Evolutionary conservation across 2,888 invertebrate species (phyloP), one percentile per base, ranked within the genome.

Genomic region (Diadromus collaris): DNA sequence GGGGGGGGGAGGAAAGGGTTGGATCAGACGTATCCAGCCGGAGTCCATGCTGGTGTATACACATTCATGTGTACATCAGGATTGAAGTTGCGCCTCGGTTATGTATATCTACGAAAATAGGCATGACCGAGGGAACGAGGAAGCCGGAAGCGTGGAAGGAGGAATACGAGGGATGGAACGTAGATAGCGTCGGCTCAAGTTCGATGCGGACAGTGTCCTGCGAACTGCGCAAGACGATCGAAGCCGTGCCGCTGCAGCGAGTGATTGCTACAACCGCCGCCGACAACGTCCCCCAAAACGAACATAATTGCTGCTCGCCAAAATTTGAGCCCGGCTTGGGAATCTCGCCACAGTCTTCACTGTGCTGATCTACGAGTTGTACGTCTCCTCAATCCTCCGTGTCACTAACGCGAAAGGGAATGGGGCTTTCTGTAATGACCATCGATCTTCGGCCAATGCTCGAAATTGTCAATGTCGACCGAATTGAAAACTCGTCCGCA

Each of bases 151-250:
- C 29, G 32, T 58, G 69, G 58, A 24, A 32, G 6, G 56, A 27
- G 51, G 32, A 41, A 56, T 44, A 32, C 56, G 27, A 44, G 21
- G 51, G 51, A 51, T 24, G 51, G 21, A 21, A 51, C 51, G 10
- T 27, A 7, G 27, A 29, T 56, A 54, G 54, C 60, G 51, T 58
- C 63, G 56, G 61, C 67, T 72, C 72, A 56, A 72, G 68, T 78
- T 78, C 54, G 68, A 73, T 58, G 56, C 63, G 48, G 44, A 64
- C 63, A 58, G 54, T 64, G 64, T 70, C 73, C 44, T 32, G 64
- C 56, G 64, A 56, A 64, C 73, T 73, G 64, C 73, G 73, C 73
- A 73, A 69, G 63, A 72, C 73, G 56, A 78, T 69, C 69, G 64
- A 68, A 64, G 48, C 56, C 41, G 61, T 67, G 61, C 61, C 61